Conservation (phyloP, 2,888 invertebrate genomes). For the Catocala sponsa region DNA sequence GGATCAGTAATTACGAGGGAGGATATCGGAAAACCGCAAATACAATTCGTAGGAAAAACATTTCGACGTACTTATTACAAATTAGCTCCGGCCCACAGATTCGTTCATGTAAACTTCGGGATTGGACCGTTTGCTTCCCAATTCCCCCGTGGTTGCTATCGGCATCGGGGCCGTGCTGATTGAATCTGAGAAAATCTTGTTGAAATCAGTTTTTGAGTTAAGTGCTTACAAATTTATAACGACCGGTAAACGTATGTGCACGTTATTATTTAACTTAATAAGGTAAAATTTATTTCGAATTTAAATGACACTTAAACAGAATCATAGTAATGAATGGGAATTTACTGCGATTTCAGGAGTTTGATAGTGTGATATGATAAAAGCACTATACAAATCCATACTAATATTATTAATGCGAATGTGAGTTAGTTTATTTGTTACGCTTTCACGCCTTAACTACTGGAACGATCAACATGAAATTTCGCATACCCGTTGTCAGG, state of each 20-base stretch:
- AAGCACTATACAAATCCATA: too few relatives aligned
- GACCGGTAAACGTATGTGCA: background rate
- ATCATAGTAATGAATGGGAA: too few relatives aligned
- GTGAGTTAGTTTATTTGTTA: too few relatives aligned
- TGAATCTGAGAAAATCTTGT: constrained; percentile 24
- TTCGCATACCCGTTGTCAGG: too few relatives aligned
- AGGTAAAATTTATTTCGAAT: background rate
- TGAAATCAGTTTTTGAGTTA: constrained; percentile 23
- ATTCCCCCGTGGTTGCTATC: constrained; percentile 25
- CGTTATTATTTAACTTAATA: too few relatives aligned
- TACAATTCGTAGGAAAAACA: constrained; percentile 23
- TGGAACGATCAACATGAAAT: too few relatives aligned
- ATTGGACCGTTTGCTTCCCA: constrained; percentile 32
- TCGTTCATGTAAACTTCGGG: constrained; percentile 30
- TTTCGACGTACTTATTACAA: constrained; percentile 41
- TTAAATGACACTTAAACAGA: too few relatives aligned
- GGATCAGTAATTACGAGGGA: constrained; percentile 23
- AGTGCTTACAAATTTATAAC: constrained; percentile 6
- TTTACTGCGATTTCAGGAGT: too few relatives aligned
- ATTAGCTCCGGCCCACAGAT: constrained; percentile 33
- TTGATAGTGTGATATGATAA: too few relatives aligned
- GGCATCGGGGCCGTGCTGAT: constrained; percentile 18
- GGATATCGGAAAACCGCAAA: constrained; percentile 19
- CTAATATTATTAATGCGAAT: too few relatives aligned
- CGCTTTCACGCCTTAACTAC: too few relatives aligned